A percentile compares a stretch with the other conserved stretches of the same genome.
These are phyloP conservation scores for Drosophila acutilabella DNA, from an alignment of 2,888 invertebrate genomes.

Conservation along the genomic window DNA sequence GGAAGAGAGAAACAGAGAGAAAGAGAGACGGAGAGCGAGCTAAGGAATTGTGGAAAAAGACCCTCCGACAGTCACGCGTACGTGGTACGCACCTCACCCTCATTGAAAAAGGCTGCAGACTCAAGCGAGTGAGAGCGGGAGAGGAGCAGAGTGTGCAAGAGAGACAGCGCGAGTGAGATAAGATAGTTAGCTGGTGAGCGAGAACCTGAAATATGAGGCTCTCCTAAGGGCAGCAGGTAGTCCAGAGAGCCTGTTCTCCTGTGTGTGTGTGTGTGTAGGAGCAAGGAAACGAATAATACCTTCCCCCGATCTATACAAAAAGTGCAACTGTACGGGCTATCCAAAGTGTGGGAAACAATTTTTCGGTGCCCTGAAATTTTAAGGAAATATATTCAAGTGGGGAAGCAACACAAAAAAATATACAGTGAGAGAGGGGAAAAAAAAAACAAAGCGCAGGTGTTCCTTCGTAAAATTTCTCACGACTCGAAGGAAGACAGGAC, in stretches of 20 bases:
- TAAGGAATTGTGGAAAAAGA: conserved; percentile 59
- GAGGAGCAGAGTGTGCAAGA: conserved; percentile 36
- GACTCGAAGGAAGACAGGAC: conserved; percentile 70
- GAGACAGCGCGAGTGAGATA: conserved; percentile 39
- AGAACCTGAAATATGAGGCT: conserved; percentile 76
- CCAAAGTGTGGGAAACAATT: conserved; percentile 83
- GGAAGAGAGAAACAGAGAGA: conserved; percentile 40
- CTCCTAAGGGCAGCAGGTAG: conserved; percentile 66
- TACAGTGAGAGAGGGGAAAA: conserved; percentile 47
- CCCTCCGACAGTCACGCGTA: conserved; percentile 70
- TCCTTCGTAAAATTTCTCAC: conserved; percentile 83
- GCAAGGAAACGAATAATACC: conserved; percentile 59
- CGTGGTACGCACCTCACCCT: conserved; percentile 73
- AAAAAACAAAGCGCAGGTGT: conserved; percentile 84
- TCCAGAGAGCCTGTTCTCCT: conserved; percentile 44
- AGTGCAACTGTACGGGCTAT: conserved; percentile 70
- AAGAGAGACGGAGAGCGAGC: conserved; percentile 26
- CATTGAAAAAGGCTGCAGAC: conserved; percentile 34
- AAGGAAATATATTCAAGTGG: conserved; percentile 78
- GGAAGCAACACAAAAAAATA: conserved; percentile 32
- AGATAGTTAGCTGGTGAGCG: conserved; percentile 39
- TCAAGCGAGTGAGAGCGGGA: conserved; percentile 21
- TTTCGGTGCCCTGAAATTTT: conserved; percentile 75
- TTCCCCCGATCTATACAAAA: conserved; percentile 59
- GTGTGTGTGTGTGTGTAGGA: conserved; percentile 42